Percentiles rank a stretch among this genome's conserved stretches.
These are phyloP conservation scores for Choloepus hoffmanni DNA, from an alignment of 2,113 vertebrate species.

Conservation along the genomic window DNA sequence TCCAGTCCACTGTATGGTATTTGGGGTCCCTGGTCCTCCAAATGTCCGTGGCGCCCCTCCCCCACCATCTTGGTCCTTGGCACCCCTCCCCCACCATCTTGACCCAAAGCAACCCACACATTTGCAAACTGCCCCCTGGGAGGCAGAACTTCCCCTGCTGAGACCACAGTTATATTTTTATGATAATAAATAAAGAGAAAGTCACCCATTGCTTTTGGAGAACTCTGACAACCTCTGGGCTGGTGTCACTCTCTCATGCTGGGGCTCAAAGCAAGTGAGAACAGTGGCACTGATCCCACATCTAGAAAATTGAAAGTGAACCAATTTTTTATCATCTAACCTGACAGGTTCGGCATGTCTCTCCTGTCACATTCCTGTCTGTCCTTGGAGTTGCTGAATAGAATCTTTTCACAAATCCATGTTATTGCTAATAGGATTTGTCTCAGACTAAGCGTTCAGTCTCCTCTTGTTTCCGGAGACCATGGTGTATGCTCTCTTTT, in stretches of 20 bases:
- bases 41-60: rapidly evolving
- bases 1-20: rapidly evolving
- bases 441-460: background rate
- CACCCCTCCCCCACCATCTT: too few relatives aligned
- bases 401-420: background rate
- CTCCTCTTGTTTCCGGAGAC: background rate
- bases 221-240: background rate
- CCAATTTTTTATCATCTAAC: slow-evolving; percentile 10
- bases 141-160: rapidly evolving
- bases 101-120: background rate
- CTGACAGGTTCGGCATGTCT: background rate
- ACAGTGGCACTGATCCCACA: background rate
- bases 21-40: too few relatives aligned
- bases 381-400: background rate
- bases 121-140: background rate
- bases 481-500: background rate
- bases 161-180: background rate
- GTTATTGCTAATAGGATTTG: slow-evolving; percentile 62
- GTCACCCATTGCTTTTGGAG: background rate
- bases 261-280: background rate
- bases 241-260: background rate
- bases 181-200: background rate
- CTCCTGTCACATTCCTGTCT: slow-evolving; percentile 36
- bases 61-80: background rate
- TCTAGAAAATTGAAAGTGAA: slow-evolving; percentile 57